Evolutionary conservation across 2,888 invertebrate genomes (phyloP), one percentile per base, ranked within the genome.

Genomic region (Pandemis heparana): DNA sequence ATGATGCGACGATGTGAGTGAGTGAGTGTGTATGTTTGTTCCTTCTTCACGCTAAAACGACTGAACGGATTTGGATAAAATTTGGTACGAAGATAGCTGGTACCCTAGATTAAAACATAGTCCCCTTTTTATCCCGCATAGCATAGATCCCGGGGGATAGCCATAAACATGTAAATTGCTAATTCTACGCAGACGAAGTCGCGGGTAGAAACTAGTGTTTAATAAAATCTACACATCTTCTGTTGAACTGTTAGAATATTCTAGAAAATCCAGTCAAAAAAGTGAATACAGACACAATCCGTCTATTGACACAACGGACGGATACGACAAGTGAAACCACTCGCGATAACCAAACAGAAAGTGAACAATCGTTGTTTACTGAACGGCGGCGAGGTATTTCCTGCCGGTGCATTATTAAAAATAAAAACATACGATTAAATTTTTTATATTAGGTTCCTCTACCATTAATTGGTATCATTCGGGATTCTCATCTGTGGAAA

Each of bases 311-410:
- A 69, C 69, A 70, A 70, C 70, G 74, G 69, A 68, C 46, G 74
- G 74, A 74, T 41, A 64, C 68, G 71, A 75, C 75, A 75, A 72
- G 75, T 75, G 75, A 75, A 75, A 75, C 71, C 75, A 68, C 71
- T 71, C 71, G 67, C 62, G 65, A 68, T 69, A 68, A 60, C 68
- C 60, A 75, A 75, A 75, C 75, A 75, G 71, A 75, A 71, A 75
- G 75, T 75, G 71, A 68, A 73, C 71, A 75, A 68, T 75, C 71
- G 65, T 43, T 72, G 67, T 74, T 66, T 74, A 59, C 70, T 32
- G 59, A 32, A 23, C 70, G 39, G 16, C 71, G 61, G 18, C 70
- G 60, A 59, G 63, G 73, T 63, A 74, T 74, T 74, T 74, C 69
- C 74, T 74, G 74, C 60, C 65, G 38, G 60, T 43, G 53, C 61